phyloP scores from a whole-genome alignment of 2,888 invertebrate genomes.

The Lysandra bellargus region DNA sequence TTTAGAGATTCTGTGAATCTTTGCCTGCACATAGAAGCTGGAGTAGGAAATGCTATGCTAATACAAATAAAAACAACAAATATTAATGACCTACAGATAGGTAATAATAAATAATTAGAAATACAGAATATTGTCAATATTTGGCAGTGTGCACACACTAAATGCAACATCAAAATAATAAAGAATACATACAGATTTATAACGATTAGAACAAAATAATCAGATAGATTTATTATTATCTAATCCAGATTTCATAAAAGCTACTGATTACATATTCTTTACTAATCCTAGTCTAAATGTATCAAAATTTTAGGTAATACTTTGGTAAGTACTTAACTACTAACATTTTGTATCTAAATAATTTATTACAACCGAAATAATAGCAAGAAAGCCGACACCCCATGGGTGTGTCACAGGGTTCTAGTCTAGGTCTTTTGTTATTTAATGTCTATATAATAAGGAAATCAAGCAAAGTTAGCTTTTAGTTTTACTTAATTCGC shows the following conservation, averaged over 20 bases:
- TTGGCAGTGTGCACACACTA: neutral
- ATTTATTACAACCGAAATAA: neutral
- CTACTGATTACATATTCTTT: neutral
- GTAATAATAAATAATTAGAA: neutral
- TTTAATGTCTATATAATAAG: neutral
- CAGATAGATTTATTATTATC: neutral
- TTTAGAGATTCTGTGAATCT: conserved; percentile 5
- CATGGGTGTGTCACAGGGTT: neutral
- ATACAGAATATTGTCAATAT: neutral
- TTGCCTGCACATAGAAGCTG: neutral
- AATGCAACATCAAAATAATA: neutral
- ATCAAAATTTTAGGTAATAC: conserved; percentile 32
- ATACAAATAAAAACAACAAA: neutral
- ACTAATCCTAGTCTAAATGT: neutral
- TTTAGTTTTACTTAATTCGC: neutral
- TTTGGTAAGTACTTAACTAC: conserved; percentile 35
- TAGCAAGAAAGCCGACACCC: neutral
- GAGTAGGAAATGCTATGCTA: neutral
- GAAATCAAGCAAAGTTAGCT: neutral
- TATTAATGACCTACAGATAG: neutral
- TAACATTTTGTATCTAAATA: neutral
- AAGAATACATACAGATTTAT: neutral
- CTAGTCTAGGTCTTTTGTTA: neutral
- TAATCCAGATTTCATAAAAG: neutral
- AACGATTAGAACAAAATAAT: neutral